Base-by-base conservation (phyloP, 2,113 vertebrate genomes). In the Fukomys damarensis region DNA sequence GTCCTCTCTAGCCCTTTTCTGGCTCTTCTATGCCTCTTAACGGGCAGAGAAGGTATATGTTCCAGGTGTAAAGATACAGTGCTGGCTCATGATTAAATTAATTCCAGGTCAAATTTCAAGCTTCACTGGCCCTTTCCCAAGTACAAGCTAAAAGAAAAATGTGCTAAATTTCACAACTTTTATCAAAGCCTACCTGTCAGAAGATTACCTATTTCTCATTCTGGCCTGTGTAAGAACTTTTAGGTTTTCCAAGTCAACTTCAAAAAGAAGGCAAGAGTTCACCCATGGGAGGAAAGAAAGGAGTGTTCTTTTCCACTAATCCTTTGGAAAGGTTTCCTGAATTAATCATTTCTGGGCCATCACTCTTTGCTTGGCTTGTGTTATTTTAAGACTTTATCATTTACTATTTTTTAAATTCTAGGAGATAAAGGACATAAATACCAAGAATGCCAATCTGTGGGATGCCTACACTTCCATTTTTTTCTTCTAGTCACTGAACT, bases 371-470 rank as follows among this genome's bases (percentile, higher is more conserved):
- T 95, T 76, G 76, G 54, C 49, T 96, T 91, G 65, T 96, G 94
- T 97, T 96, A 96, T 97, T 97, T 97, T 96, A 98, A 93, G 92
- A 97, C 94, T 95, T 97, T 95, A 97, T 97, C 96, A 97, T 82
- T 96, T 95, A 96, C 59, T 89, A 59, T 95, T 96, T 97, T 97
- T 95, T 80, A 12, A 95, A 93, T 96, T 97, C 87, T 68, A 97
- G 65, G 35, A 97, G 94, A 95, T 97, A 97, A 96, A 96, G 87
- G 84, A 86, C 54, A 93, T 88, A 96, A 96, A 98, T 97, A 92
- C 89, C 96, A 92, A 86, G 95, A 97, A 97, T 97, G 94, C 96
- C 94, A 96, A 96, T 76, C 41, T 92, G 84, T 92, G 87, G 59
- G 94, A 97, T 96, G 95, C 93, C 92, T 90, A 94, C 43, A 96